Conservation (phyloP, 2,797 vertebrate species). For the Arctocebus calabarensis region DNA sequence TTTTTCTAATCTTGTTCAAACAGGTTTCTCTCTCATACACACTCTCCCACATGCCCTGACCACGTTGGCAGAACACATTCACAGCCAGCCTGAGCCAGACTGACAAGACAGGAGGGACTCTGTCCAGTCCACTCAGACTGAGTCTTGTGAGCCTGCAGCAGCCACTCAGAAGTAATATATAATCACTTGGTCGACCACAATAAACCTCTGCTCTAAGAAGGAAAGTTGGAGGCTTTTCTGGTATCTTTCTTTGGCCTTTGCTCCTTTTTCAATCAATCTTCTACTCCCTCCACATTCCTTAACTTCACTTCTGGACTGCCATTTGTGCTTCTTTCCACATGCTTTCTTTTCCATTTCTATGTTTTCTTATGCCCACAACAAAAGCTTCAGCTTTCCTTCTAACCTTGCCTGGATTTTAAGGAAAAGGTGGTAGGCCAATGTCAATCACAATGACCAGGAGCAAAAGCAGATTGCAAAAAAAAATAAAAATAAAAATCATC, state of each 20-base stretch:
- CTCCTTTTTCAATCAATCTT: neutral
- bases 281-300: neutral
- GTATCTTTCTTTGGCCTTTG: neutral
- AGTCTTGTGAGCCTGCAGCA: neutral
- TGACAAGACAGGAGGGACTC: neutral
- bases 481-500: neutral
- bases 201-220: neutral
- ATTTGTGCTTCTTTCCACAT: neutral
- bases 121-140: neutral
- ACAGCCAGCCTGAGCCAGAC: neutral
- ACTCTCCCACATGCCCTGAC: neutral
- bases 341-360: neutral
- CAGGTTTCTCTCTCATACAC: neutral
- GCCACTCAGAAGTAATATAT: neutral
- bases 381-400: conserved; percentile 45
- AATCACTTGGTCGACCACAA: neutral
- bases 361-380: neutral
- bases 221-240: neutral
- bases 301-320: neutral
- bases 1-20: neutral
- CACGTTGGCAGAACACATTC: neutral
- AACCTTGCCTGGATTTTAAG: conserved; percentile 8
- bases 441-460: neutral
- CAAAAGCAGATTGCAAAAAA: neutral
- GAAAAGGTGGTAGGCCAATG: neutral